Evolutionary conservation across 2,888 invertebrate genomes (phyloP).

Genomic region (Diaphora mendica): DNA sequence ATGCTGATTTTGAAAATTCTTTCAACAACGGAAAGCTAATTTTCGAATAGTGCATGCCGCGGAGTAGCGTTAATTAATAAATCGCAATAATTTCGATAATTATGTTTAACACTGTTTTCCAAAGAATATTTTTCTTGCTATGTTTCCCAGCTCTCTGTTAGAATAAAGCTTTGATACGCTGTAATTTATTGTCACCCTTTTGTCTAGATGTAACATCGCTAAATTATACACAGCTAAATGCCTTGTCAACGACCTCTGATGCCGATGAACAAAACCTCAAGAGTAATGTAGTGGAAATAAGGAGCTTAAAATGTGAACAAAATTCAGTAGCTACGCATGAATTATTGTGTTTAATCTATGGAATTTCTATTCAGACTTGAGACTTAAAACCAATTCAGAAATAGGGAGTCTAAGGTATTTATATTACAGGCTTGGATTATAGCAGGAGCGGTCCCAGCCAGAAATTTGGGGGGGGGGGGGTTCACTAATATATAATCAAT

Average conservation of each 20-base stretch:
- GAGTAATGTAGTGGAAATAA: conserved; percentile 25
- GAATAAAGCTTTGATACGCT: conserved; percentile 1
- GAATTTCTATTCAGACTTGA: neutral
- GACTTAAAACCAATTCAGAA: too few species aligned
- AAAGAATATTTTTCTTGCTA: neutral
- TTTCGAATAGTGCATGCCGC: too few species aligned
- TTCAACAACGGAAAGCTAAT: too few species aligned
- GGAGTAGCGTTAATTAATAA: too few species aligned
- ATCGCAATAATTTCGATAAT: too few species aligned
- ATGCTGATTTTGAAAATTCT: too few species aligned
- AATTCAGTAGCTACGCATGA: neutral
- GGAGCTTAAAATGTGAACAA: neutral
- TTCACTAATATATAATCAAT: too few species aligned
- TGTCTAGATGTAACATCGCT: conserved; percentile 32
- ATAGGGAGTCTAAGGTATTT: too few species aligned
- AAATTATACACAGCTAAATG: conserved; percentile 29
- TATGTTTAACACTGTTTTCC: too few species aligned
- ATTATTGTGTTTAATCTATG: conserved; percentile 8
- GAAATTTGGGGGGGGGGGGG: too few species aligned
- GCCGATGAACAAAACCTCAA: conserved; percentile 3
- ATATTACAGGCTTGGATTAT: too few species aligned
- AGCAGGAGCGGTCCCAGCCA: too few species aligned
- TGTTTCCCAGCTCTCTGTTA: neutral
- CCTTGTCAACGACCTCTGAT: conserved; percentile 24
- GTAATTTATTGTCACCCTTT: conserved; percentile 30